These are phyloP conservation scores for Mustelus asterias DNA, from an alignment of 2,113 vertebrate species.

Conservation along the genomic window DNA sequence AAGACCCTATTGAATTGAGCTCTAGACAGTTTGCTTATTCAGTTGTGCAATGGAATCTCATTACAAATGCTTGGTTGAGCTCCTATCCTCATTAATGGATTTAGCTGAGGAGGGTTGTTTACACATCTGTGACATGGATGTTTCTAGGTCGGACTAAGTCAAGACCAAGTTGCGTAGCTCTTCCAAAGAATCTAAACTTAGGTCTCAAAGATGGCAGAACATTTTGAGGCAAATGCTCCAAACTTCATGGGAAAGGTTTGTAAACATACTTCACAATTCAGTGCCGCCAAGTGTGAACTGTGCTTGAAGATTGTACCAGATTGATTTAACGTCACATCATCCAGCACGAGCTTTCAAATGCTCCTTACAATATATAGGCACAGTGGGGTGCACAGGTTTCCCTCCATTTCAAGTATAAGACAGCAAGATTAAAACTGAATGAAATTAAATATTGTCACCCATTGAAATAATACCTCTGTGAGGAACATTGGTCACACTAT, in stretches of 20 bases:
- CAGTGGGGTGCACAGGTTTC: background rate
- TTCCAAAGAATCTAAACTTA: background rate
- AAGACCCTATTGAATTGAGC: background rate
- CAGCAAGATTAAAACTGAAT: background rate
- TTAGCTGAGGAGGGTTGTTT: too few species aligned
- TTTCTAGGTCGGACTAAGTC: background rate
- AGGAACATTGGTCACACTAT: background rate
- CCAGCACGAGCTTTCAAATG: background rate
- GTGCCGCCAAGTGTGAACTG: too few species aligned
- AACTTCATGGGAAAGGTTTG: background rate
- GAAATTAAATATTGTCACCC: background rate
- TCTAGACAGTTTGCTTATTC: background rate
- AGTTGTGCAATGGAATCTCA: too few species aligned
- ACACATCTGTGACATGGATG: too few species aligned
- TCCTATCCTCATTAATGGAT: too few species aligned
- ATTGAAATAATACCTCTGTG: background rate
- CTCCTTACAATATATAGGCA: background rate
- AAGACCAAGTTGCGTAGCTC: background rate
- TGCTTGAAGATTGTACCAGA: background rate
- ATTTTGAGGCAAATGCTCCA: background rate
- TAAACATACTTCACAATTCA: background rate
- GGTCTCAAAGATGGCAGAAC: background rate
- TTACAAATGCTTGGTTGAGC: too few species aligned
- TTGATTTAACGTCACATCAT: background rate
- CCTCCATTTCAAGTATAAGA: background rate